Evolutionary conservation across 2,888 invertebrate genomes (phyloP), one percentile per base, ranked within the genome.

Genomic region (Drosophila meridionalis): DNA sequence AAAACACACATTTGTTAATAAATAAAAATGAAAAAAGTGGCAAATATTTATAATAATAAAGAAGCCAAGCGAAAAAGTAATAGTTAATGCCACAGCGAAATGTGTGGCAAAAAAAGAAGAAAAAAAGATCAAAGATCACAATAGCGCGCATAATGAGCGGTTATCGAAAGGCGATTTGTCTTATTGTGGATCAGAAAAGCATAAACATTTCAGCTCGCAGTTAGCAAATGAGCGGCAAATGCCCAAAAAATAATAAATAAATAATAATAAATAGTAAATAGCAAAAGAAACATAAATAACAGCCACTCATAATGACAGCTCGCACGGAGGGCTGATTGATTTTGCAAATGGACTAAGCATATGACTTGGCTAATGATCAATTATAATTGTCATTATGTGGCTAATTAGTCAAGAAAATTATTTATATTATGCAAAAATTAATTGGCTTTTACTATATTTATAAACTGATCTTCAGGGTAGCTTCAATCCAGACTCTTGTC

Each of bases 61-160:
- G 20, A 50, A 50, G 50, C 14, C 34, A 11, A 53, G 1, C 20
- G 20, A 11, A 9, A 14, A 20, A 26, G 5, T 43, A 47, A 68
- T 36, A 42, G 36, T 42, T 56, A 68, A 67, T 36, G 26, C 34
- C 12, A 53, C n/a, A 71, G 38, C 57, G 56, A 66, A 78, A 69
- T 83, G 74, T 69, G 71, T 66, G 67, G 64, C 60, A 59, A 61
- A 12, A 12, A 9, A 26, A 57, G 9, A 58, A 34, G 0, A 4
- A 55, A 66, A 55, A 64, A 20, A 59, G 52, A 56, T 34, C 68
- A 55, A 70, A 75, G 71, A 59, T 66, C 69, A 76, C 78, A 88
- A 88, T 76, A 43, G 64, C 57, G 40, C 43, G 47, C 66, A 83
- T 86, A 88, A 88, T 88, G 78, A 84, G 72, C 76, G 43, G 59